These are phyloP conservation scores for Trichonephila clavata DNA, from an alignment of 1,140 invertebrate genomes.

Conservation along the genomic window DNA sequence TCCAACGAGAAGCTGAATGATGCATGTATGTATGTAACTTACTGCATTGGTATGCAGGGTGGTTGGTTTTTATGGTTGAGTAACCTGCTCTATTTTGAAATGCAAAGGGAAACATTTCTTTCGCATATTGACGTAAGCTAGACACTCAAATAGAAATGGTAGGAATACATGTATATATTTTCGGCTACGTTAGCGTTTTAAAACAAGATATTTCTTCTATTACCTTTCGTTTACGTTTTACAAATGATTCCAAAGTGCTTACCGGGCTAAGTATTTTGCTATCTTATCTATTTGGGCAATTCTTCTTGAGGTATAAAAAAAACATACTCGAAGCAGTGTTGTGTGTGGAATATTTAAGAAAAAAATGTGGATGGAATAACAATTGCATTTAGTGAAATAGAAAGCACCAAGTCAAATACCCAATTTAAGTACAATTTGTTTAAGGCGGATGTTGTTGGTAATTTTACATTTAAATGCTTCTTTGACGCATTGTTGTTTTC, in stretches of 20 bases:
- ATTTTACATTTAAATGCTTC: too few relatives aligned
- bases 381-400: too few relatives aligned
- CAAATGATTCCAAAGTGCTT: constrained; percentile 33
- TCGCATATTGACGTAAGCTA: constrained; percentile 66
- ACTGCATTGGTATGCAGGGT: constrained; percentile 57
- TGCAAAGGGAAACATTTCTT: constrained; percentile 52
- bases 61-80: constrained; percentile 51
- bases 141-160: constrained; percentile 49
- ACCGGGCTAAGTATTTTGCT: not conserved
- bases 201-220: constrained; percentile 25
- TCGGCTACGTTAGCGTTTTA: not conserved
- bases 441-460: too few relatives aligned
- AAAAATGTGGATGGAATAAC: too few relatives aligned
- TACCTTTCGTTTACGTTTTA: constrained; percentile 37
- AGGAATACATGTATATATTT: constrained; percentile 70
- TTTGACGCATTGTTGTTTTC: too few relatives aligned
- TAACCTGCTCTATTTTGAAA: constrained; percentile 62
- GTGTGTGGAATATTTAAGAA: too few relatives aligned
- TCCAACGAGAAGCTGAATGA: constrained; percentile 16
- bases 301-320: not conserved
- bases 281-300: not conserved
- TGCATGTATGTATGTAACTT: constrained; percentile 61
- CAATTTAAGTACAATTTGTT: too few relatives aligned
- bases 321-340: not conserved
- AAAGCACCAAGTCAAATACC: too few relatives aligned